Conservation (phyloP, 2,113 vertebrate genomes). For the Platycercus adscitus region DNA sequence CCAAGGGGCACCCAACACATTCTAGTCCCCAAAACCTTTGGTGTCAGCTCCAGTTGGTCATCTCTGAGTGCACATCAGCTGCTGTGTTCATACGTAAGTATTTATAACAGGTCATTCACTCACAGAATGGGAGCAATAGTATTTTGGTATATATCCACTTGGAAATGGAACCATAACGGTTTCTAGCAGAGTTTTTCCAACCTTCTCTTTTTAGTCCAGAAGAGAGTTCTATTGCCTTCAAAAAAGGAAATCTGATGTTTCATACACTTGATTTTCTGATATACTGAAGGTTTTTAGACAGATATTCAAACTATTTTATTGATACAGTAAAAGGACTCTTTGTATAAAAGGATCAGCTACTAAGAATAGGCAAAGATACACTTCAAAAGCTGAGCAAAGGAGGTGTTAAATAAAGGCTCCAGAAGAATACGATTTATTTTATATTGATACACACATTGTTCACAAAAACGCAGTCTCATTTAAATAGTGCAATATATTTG, state of each 20-base stretch:
- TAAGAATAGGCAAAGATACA: neutral
- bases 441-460: neutral
- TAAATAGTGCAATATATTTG: slow-evolving; percentile 20
- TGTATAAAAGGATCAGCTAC: neutral
- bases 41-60: neutral
- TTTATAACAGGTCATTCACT: neutral
- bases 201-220: neutral
- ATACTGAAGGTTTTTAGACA: neutral
- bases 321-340: neutral
- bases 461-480: neutral
- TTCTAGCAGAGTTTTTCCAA: neutral
- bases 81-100: neutral
- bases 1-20: neutral
- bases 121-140: fast-evolving
- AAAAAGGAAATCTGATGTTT: neutral
- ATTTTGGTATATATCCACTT: neutral
- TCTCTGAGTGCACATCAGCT: neutral
- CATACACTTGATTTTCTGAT: neutral
- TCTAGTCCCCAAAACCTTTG: neutral
- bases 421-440: slow-evolving; percentile 19
- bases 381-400: slow-evolving; percentile 1
- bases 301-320: neutral
- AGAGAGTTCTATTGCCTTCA: neutral
- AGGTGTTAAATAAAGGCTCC: slow-evolving; percentile 14
- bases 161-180: neutral